These are phyloP conservation scores for Taurulus bubalis DNA, from an alignment of 2,113 vertebrate species.

Conservation along the genomic window DNA sequence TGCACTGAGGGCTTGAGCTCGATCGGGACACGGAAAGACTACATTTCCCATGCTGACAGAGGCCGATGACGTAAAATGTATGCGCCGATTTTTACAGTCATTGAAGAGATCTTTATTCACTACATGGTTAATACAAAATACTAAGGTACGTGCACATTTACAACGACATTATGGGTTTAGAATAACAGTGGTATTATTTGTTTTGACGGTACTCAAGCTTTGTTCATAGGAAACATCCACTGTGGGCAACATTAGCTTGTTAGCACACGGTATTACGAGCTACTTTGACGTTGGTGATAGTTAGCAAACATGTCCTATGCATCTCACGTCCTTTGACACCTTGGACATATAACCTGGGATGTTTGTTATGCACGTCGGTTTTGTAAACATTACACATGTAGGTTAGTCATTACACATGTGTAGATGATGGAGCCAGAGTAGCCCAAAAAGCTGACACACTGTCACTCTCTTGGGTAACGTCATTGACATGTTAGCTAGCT, in stretches of 20 bases:
- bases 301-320: slow-evolving; percentile 5
- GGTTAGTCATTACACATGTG: background rate
- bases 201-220: background rate
- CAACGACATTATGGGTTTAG: background rate
- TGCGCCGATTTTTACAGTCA: slow-evolving; percentile 46
- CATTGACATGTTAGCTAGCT: background rate
- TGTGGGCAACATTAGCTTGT: slow-evolving; percentile 53
- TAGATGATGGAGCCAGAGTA: background rate
- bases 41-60: slow-evolving; percentile 61
- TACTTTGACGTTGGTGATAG: slow-evolving; percentile 36
- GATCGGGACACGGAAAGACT: slow-evolving; percentile 20
- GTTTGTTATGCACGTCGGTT: background rate
- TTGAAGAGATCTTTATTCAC: slow-evolving; percentile 51
- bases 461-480: background rate
- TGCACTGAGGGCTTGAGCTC: fast-evolving
- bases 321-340: background rate
- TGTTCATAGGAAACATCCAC: background rate
- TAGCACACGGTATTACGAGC: slow-evolving; percentile 43
- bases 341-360: background rate
- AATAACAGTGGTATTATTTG: background rate
- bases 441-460: background rate
- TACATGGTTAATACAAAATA: slow-evolving; percentile 59
- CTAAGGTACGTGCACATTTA: slow-evolving; percentile 68
- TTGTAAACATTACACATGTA: background rate
- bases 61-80: slow-evolving; percentile 43